A percentile compares a stretch with the other conserved stretches of the same genome.
These are phyloP conservation scores for Riptortus pedestris DNA, from an alignment of 1,140 invertebrate genomes.

Conservation along the genomic window DNA sequence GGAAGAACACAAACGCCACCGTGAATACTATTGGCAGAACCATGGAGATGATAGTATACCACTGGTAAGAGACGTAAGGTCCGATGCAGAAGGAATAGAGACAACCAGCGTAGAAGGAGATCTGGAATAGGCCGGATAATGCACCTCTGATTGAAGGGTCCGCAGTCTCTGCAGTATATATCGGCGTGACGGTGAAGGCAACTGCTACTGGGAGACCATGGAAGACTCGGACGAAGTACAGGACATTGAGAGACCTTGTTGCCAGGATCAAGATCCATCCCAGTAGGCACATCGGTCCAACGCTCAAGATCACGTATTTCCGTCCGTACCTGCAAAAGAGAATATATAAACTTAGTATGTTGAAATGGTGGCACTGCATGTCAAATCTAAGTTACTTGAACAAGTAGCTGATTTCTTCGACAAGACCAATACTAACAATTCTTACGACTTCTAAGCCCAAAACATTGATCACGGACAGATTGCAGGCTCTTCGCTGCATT, in stretches of 20 bases:
- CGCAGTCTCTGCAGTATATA: conserved; percentile 76
- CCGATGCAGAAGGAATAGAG: conserved; percentile 53
- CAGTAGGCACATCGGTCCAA: conserved; percentile 58
- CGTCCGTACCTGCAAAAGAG: conserved; percentile 26
- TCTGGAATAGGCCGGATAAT: conserved; percentile 1
- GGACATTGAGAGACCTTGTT: background rate
- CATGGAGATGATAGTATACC: conserved; percentile 17
- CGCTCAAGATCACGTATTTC: conserved; percentile 48
- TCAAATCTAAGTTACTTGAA: too few relatives aligned
- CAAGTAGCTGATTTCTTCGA: too few relatives aligned
- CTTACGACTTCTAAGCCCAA: too few relatives aligned
- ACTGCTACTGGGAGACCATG: conserved; percentile 58
- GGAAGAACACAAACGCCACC: conserved; percentile 38
- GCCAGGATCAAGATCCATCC: conserved; percentile 52
- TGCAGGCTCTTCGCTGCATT: too few relatives aligned
- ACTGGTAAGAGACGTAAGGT: conserved; percentile 31
- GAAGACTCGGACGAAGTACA: conserved; percentile 29
- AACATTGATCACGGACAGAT: too few relatives aligned
- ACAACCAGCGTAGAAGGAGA: conserved; percentile 4
- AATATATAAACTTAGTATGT: too few relatives aligned
- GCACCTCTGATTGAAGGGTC: conserved; percentile 30
- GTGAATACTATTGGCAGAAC: conserved; percentile 33
- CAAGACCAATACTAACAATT: too few relatives aligned
- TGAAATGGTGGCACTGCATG: too few relatives aligned
- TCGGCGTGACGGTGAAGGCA: conserved; percentile 63